These are phyloP conservation scores for Heliconius sara DNA, from an alignment of 2,888 invertebrate species.

Conservation along the genomic window DNA sequence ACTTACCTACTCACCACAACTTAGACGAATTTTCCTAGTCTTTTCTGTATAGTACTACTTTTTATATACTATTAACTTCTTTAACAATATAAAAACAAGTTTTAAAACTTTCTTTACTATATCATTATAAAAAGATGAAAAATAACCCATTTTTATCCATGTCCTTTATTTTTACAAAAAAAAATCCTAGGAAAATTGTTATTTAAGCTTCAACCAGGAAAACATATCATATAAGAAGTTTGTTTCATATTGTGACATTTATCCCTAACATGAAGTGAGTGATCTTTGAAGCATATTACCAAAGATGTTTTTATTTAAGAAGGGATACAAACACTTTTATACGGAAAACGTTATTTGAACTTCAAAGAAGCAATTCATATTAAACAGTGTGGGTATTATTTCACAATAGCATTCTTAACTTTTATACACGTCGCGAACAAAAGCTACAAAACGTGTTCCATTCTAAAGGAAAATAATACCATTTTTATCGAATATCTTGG, in stretches of 20 bases:
- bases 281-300: slow-evolving; percentile 34
- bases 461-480: slow-evolving; percentile 19
- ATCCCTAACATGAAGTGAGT: slow-evolving; percentile 17
- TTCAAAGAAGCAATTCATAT: slow-evolving; percentile 43
- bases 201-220: slow-evolving; percentile 8
- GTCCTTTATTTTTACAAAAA: background rate
- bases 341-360: slow-evolving; percentile 35
- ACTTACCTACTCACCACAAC: background rate
- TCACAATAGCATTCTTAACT: slow-evolving; percentile 38
- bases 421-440: slow-evolving; percentile 28
- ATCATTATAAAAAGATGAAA: background rate
- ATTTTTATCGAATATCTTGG: slow-evolving; percentile 4
- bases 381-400: slow-evolving; percentile 42
- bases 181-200: background rate
- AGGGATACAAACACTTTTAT: slow-evolving; percentile 35
- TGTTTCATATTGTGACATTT: slow-evolving; percentile 17
- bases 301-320: slow-evolving; percentile 38
- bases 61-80: background rate
- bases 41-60: background rate
- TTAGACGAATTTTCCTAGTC: background rate
- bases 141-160: background rate
- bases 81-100: background rate
- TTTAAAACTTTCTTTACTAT: background rate
- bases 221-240: slow-evolving; percentile 16
- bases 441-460: slow-evolving; percentile 27